Percentiles rank a stretch among this genome's conserved stretches.
phyloP scores from a whole-genome alignment of 2,113 vertebrate species.

The Clarias batrachus region DNA sequence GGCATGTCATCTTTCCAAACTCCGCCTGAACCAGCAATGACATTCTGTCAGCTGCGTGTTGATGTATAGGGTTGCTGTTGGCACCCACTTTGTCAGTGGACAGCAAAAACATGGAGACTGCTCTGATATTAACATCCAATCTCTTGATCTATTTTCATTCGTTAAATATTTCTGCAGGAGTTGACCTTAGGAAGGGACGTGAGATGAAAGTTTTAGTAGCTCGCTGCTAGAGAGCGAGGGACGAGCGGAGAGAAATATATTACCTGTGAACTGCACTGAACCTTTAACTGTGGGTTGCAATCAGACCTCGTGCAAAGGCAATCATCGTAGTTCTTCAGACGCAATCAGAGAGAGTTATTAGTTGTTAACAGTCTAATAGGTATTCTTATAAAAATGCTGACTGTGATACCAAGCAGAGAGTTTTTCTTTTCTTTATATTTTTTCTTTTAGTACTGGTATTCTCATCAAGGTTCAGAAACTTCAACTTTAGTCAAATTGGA shows the following conservation, averaged over 20 bases:
- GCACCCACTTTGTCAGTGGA: background rate
- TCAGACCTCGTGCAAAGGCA: conserved; percentile 52
- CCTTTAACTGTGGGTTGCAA: conserved; percentile 39
- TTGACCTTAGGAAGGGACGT: conserved; percentile 22
- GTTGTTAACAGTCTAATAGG: conserved; percentile 51
- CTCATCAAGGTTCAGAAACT: conserved; percentile 15
- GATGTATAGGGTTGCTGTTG: conserved; percentile 13
- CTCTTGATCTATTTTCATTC: conserved; percentile 32
- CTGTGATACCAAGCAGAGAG: background rate
- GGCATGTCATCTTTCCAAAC: conserved; percentile 14
- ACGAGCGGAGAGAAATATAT: conserved; percentile 22
- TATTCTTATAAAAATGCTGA: conserved; percentile 28
- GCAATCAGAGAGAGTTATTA: conserved; percentile 54
- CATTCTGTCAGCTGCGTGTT: conserved; percentile 23
- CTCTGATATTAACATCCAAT: conserved; percentile 21
- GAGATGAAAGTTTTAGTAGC: conserved; percentile 43
- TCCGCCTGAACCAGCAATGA: conserved; percentile 14
- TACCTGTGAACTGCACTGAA: conserved; percentile 30
- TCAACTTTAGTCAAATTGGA: conserved; percentile 22
- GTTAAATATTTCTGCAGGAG: conserved; percentile 47
- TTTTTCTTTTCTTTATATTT: conserved; percentile 1
- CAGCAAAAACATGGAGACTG: conserved; percentile 1
- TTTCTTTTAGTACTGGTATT: background rate
- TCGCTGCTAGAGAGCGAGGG: background rate
- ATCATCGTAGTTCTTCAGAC: conserved; percentile 48